A percentile compares a stretch with the other conserved stretches of the same genome.
phyloP scores from a whole-genome alignment of 2,797 vertebrate genomes.

The Tauraco hartlaubi region DNA sequence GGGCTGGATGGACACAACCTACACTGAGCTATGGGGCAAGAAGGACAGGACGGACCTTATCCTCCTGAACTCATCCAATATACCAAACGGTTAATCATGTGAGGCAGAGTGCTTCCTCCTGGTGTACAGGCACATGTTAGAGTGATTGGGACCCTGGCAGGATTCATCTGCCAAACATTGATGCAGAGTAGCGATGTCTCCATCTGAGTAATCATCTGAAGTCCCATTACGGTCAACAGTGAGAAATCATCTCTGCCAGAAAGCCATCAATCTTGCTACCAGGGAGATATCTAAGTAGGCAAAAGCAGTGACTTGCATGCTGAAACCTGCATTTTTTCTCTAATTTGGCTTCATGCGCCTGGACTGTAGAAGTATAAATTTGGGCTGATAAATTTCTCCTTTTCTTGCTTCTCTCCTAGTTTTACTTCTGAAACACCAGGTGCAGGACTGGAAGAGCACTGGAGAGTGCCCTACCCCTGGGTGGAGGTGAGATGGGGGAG shows the following conservation, averaged over 20 bases:
- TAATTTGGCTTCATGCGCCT: neutral
- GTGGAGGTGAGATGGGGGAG: accelerated
- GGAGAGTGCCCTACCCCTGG: neutral
- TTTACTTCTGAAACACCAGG: accelerated
- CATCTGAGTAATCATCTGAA: neutral
- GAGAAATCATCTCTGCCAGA: neutral
- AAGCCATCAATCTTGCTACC: neutral
- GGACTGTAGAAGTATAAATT: neutral
- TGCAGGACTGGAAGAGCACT: neutral
- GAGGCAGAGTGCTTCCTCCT: neutral
- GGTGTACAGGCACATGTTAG: accelerated
- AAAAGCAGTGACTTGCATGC: neutral
- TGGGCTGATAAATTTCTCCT: neutral
- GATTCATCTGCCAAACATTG: neutral
- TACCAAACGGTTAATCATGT: neutral
- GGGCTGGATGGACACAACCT: neutral
- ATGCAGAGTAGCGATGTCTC: neutral
- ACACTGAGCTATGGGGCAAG: neutral
- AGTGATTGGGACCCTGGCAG: neutral
- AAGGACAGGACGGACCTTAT: neutral
- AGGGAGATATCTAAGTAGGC: neutral
- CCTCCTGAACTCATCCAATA: neutral
- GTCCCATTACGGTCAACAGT: neutral
- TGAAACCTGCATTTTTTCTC: neutral
- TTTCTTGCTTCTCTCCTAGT: neutral